Evolutionary conservation across 2,888 invertebrate species (phyloP).

Genomic region (Drosophila rellima): DNA sequence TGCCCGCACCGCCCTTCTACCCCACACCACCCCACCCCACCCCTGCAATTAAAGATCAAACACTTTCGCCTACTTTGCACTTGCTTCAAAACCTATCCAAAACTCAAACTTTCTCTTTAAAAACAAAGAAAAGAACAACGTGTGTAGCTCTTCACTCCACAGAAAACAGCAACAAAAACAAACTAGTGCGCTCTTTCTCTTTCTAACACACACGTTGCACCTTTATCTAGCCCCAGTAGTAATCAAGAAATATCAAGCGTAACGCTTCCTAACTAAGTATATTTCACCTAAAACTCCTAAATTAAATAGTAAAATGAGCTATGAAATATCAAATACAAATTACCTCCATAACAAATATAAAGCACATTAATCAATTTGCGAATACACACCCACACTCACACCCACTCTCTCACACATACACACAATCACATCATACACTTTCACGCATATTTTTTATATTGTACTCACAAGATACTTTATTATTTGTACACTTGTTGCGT

Average conservation of each 20-base stretch:
- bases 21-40: conserved; percentile 19
- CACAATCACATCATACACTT: conserved; percentile 2
- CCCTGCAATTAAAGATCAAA: conserved; percentile 21
- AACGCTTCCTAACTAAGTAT: conserved; percentile 63
- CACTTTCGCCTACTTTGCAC: conserved; percentile 68
- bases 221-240: conserved; percentile 61
- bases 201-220: conserved; percentile 67
- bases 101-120: conserved; percentile 8
- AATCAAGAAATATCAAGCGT: conserved; percentile 52
- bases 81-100: conserved; percentile 44
- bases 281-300: conserved; percentile 57
- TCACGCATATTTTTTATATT: conserved; percentile 38
- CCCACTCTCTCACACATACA: not conserved
- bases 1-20: conserved; percentile 21
- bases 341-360: conserved; percentile 74
- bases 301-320: conserved; percentile 68
- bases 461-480: conserved; percentile 30
- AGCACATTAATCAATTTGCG: conserved; percentile 68
- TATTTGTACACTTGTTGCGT: conserved; percentile 23
- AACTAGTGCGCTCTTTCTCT: conserved; percentile 61
- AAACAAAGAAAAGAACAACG: conserved; percentile 31
- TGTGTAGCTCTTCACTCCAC: conserved; percentile 52
- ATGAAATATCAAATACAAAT: conserved; percentile 77
- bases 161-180: conserved; percentile 27
- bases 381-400: conserved; percentile 15